Base-by-base conservation (phyloP, 2,888 invertebrate species). In the Xanthia icteritia region DNA sequence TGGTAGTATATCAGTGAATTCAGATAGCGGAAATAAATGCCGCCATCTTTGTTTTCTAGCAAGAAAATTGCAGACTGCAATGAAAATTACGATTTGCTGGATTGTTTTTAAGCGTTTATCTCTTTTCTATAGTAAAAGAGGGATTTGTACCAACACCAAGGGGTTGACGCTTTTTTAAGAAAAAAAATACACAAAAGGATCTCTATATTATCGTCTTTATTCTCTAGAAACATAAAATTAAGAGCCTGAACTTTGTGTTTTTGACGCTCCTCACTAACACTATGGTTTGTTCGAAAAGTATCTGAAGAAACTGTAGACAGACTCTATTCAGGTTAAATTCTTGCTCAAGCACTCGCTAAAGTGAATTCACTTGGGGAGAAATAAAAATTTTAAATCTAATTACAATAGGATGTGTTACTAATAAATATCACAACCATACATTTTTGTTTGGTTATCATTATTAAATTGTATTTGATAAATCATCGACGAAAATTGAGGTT, bases 61-160 rank as follows among this genome's bases (percentile, higher is more conserved):
- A 9, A 73, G 20, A 31, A 58, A 20, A 58, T n/a, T 20, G 9
- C 11, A n/a, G 3, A 11, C 6, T 27, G 2, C 60, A 27, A 13
- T 51, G 0, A 77, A 36, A 36, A 15, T 31, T 23, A 11, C 0
- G 17, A 23, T 36, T 54, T 0, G 0, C 45, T 27, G 5, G 0
- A 1, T 17, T 8, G 0, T 27, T 79, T 60, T n/a, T 9, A 42
- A n/a, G 69, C 58, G 54, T 79, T 58, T 78, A 58, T 39, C 23
- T 58, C 67, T 66, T 66, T 76, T 58, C 23, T 78, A 42, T 17
- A 4, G 23, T 1, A 23, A 63, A 75, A 76, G 1, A 48, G 20
- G 0, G 6, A 51, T 48, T 20, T 27, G 5, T n/a, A 23, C 23
- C 31, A 23, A 1, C 20, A 61, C 5, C 13, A 13, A 31, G 9